A percentile compares a stretch with the other conserved stretches of the same genome.
Conservation (phyloP, 2,888 invertebrate genomes). For the Eupithecia subfuscata region DNA sequence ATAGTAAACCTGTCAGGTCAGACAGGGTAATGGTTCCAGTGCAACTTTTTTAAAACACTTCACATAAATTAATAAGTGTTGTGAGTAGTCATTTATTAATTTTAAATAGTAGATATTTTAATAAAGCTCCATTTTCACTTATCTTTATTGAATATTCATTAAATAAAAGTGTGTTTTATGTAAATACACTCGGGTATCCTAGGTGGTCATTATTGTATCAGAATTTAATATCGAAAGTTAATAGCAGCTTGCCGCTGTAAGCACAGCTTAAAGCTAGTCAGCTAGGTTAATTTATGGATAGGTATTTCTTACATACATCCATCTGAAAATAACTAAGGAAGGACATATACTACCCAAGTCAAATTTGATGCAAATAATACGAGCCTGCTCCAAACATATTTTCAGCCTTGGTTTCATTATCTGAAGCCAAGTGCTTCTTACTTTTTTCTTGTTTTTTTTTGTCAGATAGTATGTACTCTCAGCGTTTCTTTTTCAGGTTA, state of each 20-base stretch:
- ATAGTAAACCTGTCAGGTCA: not conserved
- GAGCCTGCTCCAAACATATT: not conserved
- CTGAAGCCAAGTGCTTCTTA: not conserved
- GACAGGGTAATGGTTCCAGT: too few species aligned
- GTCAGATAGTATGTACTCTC: not conserved
- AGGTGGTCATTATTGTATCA: slow-evolving; percentile 65
- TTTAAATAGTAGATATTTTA: not conserved
- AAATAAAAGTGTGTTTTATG: slow-evolving; percentile 29
- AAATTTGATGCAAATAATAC: not conserved
- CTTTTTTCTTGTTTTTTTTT: not conserved
- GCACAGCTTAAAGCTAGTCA: slow-evolving; percentile 8
- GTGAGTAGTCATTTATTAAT: not conserved
- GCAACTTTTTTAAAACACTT: too few species aligned
- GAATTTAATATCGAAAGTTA: slow-evolving; percentile 67
- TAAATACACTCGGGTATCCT: slow-evolving; percentile 35
- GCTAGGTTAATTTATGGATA: slow-evolving; percentile 5
- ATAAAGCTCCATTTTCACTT: slow-evolving; percentile 12
- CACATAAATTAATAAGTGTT: not conserved
- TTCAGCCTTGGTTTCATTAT: not conserved
- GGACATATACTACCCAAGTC: not conserved
- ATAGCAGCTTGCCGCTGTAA: slow-evolving; percentile 59
- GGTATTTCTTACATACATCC: not conserved
- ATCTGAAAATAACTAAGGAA: not conserved
- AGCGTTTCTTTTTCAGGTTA: not conserved
- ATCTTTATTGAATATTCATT: slow-evolving; percentile 23